Percentiles rank a stretch among this genome's conserved stretches.
phyloP scores from a whole-genome alignment of 2,888 invertebrate genomes.

The Hedychridium roseum region DNA sequence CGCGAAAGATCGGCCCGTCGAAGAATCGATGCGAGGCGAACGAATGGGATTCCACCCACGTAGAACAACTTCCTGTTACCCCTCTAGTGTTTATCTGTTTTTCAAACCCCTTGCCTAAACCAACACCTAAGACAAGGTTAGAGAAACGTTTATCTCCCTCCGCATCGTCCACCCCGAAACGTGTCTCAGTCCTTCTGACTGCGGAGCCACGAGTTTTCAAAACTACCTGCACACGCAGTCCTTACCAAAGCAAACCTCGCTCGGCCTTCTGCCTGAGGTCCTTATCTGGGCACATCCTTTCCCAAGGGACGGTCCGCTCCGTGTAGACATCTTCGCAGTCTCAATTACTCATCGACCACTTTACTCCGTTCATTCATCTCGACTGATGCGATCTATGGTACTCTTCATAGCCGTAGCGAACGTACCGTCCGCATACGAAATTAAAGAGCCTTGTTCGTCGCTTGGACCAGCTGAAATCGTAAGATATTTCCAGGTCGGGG shows the following conservation, averaged over 20 bases:
- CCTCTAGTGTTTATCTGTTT: conserved; percentile 51
- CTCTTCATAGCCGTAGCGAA: too few species aligned
- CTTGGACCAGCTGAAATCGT: too few species aligned
- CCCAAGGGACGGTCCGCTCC: conserved; percentile 28
- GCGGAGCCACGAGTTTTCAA: conserved; percentile 16
- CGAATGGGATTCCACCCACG: conserved; percentile 46
- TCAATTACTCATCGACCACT: conserved; percentile 30
- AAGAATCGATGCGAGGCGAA: too few species aligned
- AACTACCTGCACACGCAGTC: conserved; percentile 38
- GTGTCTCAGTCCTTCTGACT: conserved; percentile 20
- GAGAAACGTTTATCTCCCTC: conserved; percentile 46
- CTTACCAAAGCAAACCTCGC: conserved; percentile 25
- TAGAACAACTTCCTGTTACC: conserved; percentile 52
- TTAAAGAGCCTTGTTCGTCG: too few species aligned
- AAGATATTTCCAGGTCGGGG: too few species aligned
- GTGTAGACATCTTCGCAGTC: conserved; percentile 31
- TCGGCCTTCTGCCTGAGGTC: conserved; percentile 24
- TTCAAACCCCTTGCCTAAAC: conserved; percentile 53
- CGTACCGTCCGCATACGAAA: too few species aligned
- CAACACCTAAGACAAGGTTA: conserved; percentile 45
- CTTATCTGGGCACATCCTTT: conserved; percentile 41
- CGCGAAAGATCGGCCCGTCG: not conserved
- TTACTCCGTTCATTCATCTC: too few species aligned
- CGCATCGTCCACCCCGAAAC: conserved; percentile 43
- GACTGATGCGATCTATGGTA: too few species aligned